Conservation (phyloP, 2,797 vertebrate species). For the Crotalus adamanteus region DNA sequence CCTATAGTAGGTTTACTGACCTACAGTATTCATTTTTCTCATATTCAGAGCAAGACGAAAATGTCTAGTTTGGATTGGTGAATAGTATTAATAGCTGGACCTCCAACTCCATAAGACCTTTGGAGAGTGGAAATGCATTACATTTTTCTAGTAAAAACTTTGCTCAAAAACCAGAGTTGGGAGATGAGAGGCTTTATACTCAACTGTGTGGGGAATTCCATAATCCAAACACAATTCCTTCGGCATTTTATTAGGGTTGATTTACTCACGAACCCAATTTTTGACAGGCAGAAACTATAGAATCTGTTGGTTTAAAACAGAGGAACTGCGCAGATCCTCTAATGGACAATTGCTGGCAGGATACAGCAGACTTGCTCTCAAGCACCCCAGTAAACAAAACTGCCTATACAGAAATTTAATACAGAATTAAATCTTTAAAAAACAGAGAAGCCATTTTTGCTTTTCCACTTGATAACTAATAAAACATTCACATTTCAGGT, state of each 20-base stretch:
- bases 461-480: slow-evolving; percentile 54
- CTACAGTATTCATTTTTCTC: slow-evolving; percentile 24
- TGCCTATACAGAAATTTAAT: slow-evolving; percentile 22
- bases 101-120: slow-evolving; percentile 19
- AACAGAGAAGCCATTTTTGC: slow-evolving; percentile 36
- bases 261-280: slow-evolving; percentile 54
- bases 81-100: not conserved
- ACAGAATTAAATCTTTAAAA: slow-evolving; percentile 39
- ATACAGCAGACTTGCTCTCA: not conserved
- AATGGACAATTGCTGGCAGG: slow-evolving; percentile 18
- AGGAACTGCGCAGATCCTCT: slow-evolving; percentile 16
- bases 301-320: slow-evolving; percentile 13
- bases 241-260: slow-evolving; percentile 18
- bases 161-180: accelerated
- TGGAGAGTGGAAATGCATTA: not conserved
- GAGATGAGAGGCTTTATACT: slow-evolving; percentile 6
- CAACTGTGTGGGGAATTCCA: slow-evolving; percentile 36
- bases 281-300: slow-evolving; percentile 34
- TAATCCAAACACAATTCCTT: slow-evolving; percentile 43
- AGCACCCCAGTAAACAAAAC: slow-evolving; percentile 1
- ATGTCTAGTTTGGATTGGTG: not conserved
- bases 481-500: slow-evolving; percentile 63
- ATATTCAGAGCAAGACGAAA: slow-evolving; percentile 23
- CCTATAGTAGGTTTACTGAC: slow-evolving; percentile 21
- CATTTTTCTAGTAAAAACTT: not conserved